phyloP scores from a whole-genome alignment of 2,113 vertebrate genomes.

The Platycercus adscitus region DNA sequence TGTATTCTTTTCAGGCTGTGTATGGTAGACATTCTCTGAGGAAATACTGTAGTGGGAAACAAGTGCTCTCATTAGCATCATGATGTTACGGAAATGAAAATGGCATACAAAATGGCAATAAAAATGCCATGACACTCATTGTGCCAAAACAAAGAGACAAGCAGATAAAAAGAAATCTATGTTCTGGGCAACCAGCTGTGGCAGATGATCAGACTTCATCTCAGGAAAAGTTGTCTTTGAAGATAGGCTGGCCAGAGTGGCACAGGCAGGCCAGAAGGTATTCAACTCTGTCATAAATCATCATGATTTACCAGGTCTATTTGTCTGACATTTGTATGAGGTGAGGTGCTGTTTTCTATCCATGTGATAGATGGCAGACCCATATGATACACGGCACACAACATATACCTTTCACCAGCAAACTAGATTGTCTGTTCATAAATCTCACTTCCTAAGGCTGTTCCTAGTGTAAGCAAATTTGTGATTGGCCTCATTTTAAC shows the following conservation, averaged over 20 bases:
- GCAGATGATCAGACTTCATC: background rate
- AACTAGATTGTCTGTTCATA: background rate
- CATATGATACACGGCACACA: background rate
- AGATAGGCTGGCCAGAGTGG: background rate
- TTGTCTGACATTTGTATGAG: background rate
- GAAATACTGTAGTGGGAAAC: background rate
- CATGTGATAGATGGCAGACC: background rate
- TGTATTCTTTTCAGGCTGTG: background rate
- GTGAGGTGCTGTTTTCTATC: background rate
- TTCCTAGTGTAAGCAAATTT: background rate
- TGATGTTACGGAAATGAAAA: background rate
- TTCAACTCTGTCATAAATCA: background rate
- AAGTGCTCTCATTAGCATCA: background rate
- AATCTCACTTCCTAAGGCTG: background rate
- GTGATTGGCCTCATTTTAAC: background rate
- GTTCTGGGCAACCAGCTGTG: constrained; percentile 17
- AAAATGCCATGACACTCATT: background rate
- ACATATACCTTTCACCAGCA: background rate
- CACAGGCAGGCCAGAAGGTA: background rate
- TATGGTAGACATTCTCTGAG: background rate
- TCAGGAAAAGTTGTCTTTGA: constrained; percentile 10
- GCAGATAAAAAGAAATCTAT: background rate
- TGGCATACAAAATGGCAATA: background rate
- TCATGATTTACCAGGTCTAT: background rate
- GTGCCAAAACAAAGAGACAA: constrained; percentile 37